phyloP scores from a whole-genome alignment of 2,113 vertebrate species.

The Uropsilus gracilis region DNA sequence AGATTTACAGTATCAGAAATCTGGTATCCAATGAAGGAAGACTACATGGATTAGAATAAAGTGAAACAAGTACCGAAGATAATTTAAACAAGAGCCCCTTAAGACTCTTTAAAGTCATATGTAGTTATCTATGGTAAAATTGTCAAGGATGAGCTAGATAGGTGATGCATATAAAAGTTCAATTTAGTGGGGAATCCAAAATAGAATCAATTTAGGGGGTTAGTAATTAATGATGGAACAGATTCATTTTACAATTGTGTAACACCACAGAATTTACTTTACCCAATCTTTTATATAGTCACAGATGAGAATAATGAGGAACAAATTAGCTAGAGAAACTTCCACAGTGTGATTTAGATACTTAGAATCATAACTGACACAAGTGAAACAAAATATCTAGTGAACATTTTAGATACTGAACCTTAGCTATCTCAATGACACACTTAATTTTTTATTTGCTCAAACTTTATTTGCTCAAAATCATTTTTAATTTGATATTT shows the following conservation, averaged over 20 bases:
- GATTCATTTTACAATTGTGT: not conserved
- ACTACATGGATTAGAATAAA: not conserved
- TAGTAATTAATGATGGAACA: not conserved
- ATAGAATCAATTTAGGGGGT: not conserved
- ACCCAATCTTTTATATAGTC: not conserved
- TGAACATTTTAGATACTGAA: not conserved
- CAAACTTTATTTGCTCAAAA: slow-evolving; percentile 7
- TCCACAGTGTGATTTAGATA: not conserved
- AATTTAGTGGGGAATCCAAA: not conserved
- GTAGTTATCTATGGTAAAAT: not conserved
- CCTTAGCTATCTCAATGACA: not conserved
- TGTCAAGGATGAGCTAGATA: not conserved
- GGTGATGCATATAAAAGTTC: not conserved
- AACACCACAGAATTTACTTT: not conserved
- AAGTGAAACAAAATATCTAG: not conserved
- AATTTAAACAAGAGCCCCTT: not conserved
- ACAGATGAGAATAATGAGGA: not conserved
- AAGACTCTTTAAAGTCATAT: too few species aligned
- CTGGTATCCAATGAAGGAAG: not conserved
- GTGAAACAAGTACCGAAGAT: not conserved
- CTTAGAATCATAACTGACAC: not conserved
- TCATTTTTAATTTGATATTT: not conserved
- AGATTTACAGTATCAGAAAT: not conserved
- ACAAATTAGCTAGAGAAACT: not conserved
- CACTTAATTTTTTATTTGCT: not conserved